phyloP scores from a whole-genome alignment of 2,113 vertebrate species.

The Odontophorus gujanensis region DNA sequence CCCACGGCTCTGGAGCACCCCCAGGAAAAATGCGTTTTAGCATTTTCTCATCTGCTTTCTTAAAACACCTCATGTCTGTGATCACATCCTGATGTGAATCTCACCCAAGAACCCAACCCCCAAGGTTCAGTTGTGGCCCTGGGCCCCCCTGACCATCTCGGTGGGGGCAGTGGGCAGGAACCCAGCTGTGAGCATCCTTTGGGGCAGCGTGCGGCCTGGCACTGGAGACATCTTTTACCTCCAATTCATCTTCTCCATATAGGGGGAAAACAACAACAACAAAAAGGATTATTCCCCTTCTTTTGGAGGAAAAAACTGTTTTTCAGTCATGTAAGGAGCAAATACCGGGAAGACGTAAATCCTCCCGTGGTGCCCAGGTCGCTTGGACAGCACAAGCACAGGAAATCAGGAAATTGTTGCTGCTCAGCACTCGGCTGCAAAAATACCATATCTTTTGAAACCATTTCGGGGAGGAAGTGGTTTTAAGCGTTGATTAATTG shows the following conservation, averaged over 20 bases:
- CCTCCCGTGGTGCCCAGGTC: rapidly evolving
- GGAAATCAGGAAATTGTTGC: slow-evolving; percentile 12
- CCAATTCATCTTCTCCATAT: neutral
- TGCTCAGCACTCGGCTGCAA: neutral
- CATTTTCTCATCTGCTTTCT: neutral
- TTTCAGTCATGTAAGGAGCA: rapidly evolving
- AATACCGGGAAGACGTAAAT: rapidly evolving
- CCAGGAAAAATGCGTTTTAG: neutral
- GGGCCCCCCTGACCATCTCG: neutral
- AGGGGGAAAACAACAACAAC: neutral
- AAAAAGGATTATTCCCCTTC: neutral
- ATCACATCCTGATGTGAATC: rapidly evolving
- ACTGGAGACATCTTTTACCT: neutral
- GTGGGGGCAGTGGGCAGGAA: neutral
- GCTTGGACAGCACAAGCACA: neutral
- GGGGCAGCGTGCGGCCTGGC: neutral
- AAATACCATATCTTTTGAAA: neutral
- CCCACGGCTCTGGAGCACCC: no score
- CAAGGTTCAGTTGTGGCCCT: neutral
- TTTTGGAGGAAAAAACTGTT: neutral
- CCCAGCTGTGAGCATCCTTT: neutral
- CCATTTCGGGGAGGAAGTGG: neutral
- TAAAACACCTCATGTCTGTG: neutral
- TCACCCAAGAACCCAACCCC: rapidly evolving
- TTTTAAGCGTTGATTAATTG: neutral